Evolutionary conservation across 2,888 invertebrate genomes (phyloP).

Genomic region (Drosophila yooni): DNA sequence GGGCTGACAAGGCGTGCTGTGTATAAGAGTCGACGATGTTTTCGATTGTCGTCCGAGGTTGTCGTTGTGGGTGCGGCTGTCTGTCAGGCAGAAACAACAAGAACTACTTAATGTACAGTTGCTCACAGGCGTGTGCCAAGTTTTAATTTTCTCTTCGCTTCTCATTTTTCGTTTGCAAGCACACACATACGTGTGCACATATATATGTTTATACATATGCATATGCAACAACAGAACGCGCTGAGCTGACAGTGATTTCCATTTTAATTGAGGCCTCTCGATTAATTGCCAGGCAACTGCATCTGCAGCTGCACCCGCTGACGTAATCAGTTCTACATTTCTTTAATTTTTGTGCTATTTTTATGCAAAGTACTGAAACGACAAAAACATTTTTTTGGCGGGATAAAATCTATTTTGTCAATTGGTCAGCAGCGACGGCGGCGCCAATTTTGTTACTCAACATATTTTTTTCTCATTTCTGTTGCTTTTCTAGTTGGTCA

Average conservation of each 20-base stretch:
- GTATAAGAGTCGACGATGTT: slow-evolving; percentile 63
- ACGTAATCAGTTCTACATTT: slow-evolving; percentile 45
- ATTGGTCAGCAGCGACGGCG: slow-evolving; percentile 23
- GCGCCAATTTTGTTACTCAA: slow-evolving; percentile 63
- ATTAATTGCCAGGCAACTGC: slow-evolving; percentile 64
- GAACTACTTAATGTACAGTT: slow-evolving; percentile 64
- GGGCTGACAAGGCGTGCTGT: slow-evolving; percentile 53
- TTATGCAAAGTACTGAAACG: slow-evolving; percentile 20
- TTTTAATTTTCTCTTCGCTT: slow-evolving; percentile 47
- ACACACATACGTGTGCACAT: background rate
- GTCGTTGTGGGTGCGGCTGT: slow-evolving; percentile 69
- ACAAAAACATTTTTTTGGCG: slow-evolving; percentile 60
- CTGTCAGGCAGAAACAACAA: slow-evolving; percentile 40
- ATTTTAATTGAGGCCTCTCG: slow-evolving; percentile 71
- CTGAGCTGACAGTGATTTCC: slow-evolving; percentile 67
- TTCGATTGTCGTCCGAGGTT: slow-evolving; percentile 49
- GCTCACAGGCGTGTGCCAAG: slow-evolving; percentile 63
- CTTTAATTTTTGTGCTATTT: slow-evolving; percentile 35
- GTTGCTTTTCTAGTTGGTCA: slow-evolving; percentile 15
- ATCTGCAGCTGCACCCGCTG: slow-evolving; percentile 45
- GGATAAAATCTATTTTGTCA: slow-evolving; percentile 43
- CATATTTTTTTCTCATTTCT: slow-evolving; percentile 41
- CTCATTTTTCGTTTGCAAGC: slow-evolving; percentile 26
- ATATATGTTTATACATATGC: background rate
- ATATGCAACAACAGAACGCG: slow-evolving; percentile 31